Conservation (phyloP, 2,888 invertebrate genomes). For the Anoncus sp. region DNA sequence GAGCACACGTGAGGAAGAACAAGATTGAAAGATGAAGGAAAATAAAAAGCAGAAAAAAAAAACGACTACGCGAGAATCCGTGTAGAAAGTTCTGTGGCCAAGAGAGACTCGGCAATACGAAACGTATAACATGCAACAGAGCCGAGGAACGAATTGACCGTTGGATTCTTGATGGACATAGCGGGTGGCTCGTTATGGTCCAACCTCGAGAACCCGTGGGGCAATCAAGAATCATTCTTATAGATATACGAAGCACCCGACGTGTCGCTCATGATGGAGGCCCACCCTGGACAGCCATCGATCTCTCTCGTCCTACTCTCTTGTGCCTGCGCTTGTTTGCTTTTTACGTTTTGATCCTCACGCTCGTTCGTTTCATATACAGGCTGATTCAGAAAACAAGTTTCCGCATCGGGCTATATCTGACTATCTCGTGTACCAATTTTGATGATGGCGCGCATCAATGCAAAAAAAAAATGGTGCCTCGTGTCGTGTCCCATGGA, state of each 20-base stretch:
- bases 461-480: background rate
- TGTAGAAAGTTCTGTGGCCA: slow-evolving; percentile 26
- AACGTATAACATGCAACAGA: slow-evolving; percentile 50
- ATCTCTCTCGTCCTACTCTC: slow-evolving; percentile 73
- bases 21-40: slow-evolving; percentile 22
- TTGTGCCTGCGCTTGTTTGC: slow-evolving; percentile 70
- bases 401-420: background rate
- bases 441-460: background rate
- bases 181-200: slow-evolving; percentile 81
- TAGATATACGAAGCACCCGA: slow-evolving; percentile 73
- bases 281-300: slow-evolving; percentile 78
- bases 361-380: slow-evolving; percentile 29
- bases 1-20: slow-evolving; percentile 10
- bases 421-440: background rate
- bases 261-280: slow-evolving; percentile 82
- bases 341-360: slow-evolving; percentile 64
- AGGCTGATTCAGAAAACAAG: slow-evolving; percentile 43
- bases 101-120: slow-evolving; percentile 23
- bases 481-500: background rate
- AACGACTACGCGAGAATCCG: slow-evolving; percentile 23
- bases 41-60: slow-evolving; percentile 22
- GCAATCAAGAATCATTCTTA: slow-evolving; percentile 81
- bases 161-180: slow-evolving; percentile 80
- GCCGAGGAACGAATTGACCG: slow-evolving; percentile 77
- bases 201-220: slow-evolving; percentile 70